Conservation (phyloP, 2,113 vertebrate species). For the Tor tambroides region DNA sequence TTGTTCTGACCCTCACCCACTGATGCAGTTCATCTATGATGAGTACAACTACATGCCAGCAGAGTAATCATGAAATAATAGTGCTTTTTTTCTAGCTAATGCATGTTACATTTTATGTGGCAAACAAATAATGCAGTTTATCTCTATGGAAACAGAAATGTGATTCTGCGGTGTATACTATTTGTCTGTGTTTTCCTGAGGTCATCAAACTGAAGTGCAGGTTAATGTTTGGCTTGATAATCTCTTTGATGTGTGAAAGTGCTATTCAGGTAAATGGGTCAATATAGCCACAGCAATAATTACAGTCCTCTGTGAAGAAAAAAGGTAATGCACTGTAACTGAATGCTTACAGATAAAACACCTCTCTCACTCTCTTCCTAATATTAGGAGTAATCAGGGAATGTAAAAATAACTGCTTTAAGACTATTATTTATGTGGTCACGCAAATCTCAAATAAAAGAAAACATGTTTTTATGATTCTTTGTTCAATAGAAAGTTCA, state of each 20-base stretch:
- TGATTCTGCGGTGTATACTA: background rate
- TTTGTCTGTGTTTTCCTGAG: background rate
- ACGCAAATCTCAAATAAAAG: background rate
- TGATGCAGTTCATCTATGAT: slow-evolving; percentile 33
- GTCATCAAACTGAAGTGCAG: background rate
- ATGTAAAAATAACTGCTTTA: background rate
- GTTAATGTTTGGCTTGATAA: slow-evolving; percentile 22
- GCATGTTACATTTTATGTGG: slow-evolving; percentile 7
- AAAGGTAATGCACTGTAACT: slow-evolving; percentile 36
- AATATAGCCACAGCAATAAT: slow-evolving; percentile 37
- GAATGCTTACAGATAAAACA: slow-evolving; percentile 36
- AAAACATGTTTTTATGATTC: too few species aligned
- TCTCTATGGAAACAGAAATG: background rate
- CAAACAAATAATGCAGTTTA: slow-evolving; percentile 5
- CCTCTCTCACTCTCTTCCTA: background rate
- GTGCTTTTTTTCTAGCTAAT: slow-evolving; percentile 37
- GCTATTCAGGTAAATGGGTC: slow-evolving; percentile 51
- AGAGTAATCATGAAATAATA: slow-evolving; percentile 26
- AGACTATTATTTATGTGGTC: background rate
- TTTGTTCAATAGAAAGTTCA: too few species aligned
- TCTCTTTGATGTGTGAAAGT: slow-evolving; percentile 29
- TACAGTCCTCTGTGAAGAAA: slow-evolving; percentile 24
- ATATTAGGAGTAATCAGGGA: background rate
- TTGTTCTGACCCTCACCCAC: slow-evolving; percentile 44
- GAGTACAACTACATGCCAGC: slow-evolving; percentile 32